Conservation (phyloP, 2,888 invertebrate species). For the Rotaria socialis region DNA sequence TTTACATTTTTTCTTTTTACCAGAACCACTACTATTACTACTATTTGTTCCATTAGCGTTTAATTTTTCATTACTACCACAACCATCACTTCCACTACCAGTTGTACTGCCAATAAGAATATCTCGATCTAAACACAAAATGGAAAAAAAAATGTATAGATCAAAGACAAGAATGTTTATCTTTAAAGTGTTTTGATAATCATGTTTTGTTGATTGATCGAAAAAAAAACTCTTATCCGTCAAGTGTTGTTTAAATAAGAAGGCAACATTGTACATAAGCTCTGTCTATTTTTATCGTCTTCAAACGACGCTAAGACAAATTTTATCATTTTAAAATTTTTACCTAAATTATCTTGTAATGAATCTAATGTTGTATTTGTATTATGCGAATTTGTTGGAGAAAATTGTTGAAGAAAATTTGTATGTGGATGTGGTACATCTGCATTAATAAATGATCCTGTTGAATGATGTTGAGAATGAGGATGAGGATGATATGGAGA, state of each 20-base stretch:
- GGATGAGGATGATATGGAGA: background rate
- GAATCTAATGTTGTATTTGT: constrained; percentile 14
- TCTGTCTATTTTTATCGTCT: background rate
- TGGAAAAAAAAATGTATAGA: background rate
- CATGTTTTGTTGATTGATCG: background rate
- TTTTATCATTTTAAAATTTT: no score
- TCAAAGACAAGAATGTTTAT: constrained; percentile 3
- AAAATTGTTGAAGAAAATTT: constrained; percentile 16
- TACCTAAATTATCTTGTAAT: constrained; percentile 13
- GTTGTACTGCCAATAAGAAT: background rate
- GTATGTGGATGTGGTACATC: background rate
- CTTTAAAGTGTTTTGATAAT: constrained; percentile 34
- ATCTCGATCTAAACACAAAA: background rate
- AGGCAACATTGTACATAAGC: background rate
- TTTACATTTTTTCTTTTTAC: constrained; percentile 42
- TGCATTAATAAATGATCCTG: background rate
- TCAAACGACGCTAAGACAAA: background rate
- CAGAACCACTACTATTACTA: background rate
- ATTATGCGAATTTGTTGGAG: background rate
- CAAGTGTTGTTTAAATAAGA: constrained; percentile 26
- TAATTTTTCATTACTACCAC: constrained; percentile 33
- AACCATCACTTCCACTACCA: constrained; percentile 18
- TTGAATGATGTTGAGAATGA: background rate
- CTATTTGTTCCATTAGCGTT: background rate
- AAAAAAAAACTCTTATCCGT: background rate